These are phyloP conservation scores for Ursus arctos DNA, from an alignment of 2,113 vertebrate species.

Conservation along the genomic window DNA sequence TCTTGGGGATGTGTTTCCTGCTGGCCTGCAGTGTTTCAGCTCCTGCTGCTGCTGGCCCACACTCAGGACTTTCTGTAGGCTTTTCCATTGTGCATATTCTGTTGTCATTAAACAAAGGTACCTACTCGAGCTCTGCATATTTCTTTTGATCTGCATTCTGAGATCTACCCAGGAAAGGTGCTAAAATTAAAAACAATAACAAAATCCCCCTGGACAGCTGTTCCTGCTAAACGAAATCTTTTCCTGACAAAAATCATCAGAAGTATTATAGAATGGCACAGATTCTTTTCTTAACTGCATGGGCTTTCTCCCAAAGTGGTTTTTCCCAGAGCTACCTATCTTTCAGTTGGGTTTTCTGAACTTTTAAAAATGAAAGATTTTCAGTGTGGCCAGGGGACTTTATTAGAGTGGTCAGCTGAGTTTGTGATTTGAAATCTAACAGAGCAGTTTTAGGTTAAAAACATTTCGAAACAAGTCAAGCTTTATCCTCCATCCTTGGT, in stretches of 20 bases:
- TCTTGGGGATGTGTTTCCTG: neutral
- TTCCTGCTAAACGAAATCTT: neutral
- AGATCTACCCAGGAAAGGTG: neutral
- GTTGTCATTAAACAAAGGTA: neutral
- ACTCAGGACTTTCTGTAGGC: neutral
- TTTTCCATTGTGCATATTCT: neutral
- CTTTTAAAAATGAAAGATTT: conserved; percentile 28
- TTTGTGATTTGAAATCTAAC: neutral
- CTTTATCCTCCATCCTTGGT: neutral
- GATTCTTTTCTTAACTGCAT: neutral
- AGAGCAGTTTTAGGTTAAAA: conserved; percentile 11
- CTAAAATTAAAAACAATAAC: neutral
- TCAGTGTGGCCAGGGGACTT: neutral
- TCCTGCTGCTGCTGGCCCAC: neutral
- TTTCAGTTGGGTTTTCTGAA: neutral
- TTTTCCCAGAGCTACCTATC: neutral
- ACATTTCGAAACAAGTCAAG: neutral
- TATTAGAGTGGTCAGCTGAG: neutral
- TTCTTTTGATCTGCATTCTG: neutral
- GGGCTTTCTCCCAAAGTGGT: neutral
- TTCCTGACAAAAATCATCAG: neutral
- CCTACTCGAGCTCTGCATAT: neutral
- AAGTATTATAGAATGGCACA: neutral
- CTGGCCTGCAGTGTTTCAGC: neutral
- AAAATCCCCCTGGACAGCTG: neutral